phyloP scores from a whole-genome alignment of 2,888 invertebrate genomes.

The Conomelus anceps region DNA sequence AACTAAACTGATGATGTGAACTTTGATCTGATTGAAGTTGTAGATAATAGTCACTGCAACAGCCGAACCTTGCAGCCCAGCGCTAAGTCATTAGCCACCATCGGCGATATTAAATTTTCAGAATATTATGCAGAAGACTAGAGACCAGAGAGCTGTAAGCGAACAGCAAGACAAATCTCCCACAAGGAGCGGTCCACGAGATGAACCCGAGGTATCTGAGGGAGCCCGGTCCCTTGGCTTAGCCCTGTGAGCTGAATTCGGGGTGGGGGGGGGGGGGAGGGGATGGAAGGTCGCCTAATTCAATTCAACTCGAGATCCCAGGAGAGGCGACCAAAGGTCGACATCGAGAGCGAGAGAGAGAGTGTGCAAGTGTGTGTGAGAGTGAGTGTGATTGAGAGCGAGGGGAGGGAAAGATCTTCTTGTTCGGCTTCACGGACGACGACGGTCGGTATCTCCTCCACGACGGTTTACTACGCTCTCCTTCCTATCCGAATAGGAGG shows the following conservation, averaged over 20 bases:
- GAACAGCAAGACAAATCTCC: background rate
- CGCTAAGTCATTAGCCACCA: background rate
- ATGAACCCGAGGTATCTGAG: background rate
- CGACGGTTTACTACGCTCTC: background rate
- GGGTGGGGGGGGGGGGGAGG: background rate
- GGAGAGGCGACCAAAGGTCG: background rate
- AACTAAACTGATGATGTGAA: too few species aligned
- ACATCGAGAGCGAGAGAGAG: too few species aligned
- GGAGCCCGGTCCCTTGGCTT: background rate
- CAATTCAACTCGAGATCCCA: background rate
- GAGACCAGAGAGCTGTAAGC: background rate
- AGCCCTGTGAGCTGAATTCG: too few species aligned
- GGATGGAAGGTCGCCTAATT: background rate
- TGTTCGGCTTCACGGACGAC: background rate
- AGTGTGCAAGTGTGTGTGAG: too few species aligned
- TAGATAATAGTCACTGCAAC: background rate
- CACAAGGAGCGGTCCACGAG: background rate
- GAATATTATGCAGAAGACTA: background rate
- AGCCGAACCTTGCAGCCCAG: background rate
- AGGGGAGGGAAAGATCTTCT: background rate
- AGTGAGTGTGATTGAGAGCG: too few species aligned
- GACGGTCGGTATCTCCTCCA: background rate
- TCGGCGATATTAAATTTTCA: background rate
- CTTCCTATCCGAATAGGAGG: too few species aligned
- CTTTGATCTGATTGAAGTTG: too few species aligned